Percentiles rank a stretch among this genome's conserved stretches.
Conservation (phyloP, 2,888 invertebrate genomes). For the Apamea sordens region DNA sequence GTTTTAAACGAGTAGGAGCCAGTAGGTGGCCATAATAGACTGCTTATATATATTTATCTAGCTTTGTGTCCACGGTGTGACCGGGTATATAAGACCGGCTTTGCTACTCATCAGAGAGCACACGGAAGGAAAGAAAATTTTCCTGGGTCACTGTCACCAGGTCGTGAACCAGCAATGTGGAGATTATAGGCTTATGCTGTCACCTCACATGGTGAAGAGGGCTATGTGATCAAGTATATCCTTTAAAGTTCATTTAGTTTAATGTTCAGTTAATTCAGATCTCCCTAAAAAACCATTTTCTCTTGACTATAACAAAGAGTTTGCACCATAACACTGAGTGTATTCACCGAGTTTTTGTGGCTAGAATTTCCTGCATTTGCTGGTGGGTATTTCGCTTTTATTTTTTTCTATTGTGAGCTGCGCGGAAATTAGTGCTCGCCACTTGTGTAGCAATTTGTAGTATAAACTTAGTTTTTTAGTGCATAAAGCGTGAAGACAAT, state of each 20-base stretch:
- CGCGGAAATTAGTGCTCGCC: slow-evolving; percentile 54
- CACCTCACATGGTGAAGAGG: not conserved
- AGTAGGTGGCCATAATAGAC: no score
- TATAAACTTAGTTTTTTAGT: slow-evolving; percentile 49
- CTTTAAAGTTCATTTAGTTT: not conserved
- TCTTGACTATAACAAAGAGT: slow-evolving; percentile 28
- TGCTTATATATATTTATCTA: not conserved
- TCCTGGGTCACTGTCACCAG: not conserved
- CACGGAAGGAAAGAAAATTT: not conserved
- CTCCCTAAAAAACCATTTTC: slow-evolving; percentile 15
- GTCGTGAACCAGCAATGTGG: not conserved
- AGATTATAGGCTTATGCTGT: not conserved
- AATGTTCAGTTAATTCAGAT: no score
- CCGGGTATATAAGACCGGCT: not conserved
- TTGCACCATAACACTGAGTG: slow-evolving; percentile 27
- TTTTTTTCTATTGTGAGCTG: slow-evolving; percentile 48
- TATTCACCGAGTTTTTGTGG: slow-evolving; percentile 54
- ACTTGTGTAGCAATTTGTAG: slow-evolving; percentile 54
- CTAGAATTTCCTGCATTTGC: slow-evolving; percentile 48
- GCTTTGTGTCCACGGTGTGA: not conserved
- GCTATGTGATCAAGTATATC: not conserved
- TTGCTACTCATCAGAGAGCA: not conserved
- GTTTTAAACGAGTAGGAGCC: not conserved
- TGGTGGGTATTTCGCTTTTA: slow-evolving; percentile 28
- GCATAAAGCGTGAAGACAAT: slow-evolving; percentile 36